Evolutionary conservation across 2,113 vertebrate species (phyloP).

Genomic region (Limanda limanda): DNA sequence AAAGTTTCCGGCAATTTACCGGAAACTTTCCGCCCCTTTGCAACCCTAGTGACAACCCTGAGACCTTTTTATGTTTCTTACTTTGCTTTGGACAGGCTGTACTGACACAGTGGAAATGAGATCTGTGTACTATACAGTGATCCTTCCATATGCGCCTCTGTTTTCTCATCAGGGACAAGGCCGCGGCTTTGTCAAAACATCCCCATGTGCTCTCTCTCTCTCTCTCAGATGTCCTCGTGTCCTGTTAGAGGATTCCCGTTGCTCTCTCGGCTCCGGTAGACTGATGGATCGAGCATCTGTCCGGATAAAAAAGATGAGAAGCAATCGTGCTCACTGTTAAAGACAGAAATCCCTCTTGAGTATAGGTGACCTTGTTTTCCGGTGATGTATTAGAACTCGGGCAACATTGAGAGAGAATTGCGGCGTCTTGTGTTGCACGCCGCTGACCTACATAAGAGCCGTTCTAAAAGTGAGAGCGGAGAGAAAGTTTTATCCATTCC

Average conservation of each 20-base stretch:
- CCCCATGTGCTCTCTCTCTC: constrained; percentile 44
- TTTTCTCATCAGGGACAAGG: constrained; percentile 59
- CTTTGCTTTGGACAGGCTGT: constrained; percentile 20
- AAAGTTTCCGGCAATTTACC: too few species aligned
- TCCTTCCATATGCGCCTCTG: constrained; percentile 53
- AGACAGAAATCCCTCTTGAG: constrained; percentile 67
- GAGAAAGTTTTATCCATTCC: constrained; percentile 24
- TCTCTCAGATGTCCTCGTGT: constrained; percentile 63
- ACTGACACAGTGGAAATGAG: constrained; percentile 40
- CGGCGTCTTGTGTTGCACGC: constrained; percentile 51
- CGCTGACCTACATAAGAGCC: constrained; percentile 66
- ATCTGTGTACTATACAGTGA: constrained; percentile 27
- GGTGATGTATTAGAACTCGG: constrained; percentile 61
- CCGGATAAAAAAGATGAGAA: constrained; percentile 62
- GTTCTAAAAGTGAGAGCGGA: constrained; percentile 40
- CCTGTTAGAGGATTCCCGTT: constrained; percentile 56
- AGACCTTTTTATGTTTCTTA: constrained; percentile 35
- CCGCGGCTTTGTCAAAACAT: constrained; percentile 61
- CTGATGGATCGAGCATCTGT: constrained; percentile 72
- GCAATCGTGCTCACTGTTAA: constrained; percentile 55
- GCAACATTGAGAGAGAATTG: constrained; percentile 58
- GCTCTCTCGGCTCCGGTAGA: constrained; percentile 37
- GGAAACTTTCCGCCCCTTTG: too few species aligned
- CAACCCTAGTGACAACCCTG: constrained; percentile 45
- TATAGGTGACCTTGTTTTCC: constrained; percentile 70